Conservation (phyloP, 35 echinoderm and acorn worm species). For the Diadema setosum region DNA sequence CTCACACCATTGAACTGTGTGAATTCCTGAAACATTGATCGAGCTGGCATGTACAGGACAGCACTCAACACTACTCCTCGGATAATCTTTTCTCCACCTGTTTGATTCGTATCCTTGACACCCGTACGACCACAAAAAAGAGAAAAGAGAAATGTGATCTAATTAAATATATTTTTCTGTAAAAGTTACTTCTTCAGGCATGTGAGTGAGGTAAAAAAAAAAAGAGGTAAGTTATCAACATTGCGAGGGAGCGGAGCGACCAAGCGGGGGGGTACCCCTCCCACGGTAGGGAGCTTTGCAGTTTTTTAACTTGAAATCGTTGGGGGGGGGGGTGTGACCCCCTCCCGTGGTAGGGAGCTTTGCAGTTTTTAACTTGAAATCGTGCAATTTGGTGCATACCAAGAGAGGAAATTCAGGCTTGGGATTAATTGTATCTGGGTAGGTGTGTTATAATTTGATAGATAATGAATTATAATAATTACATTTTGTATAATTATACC, state of each 20-base stretch:
- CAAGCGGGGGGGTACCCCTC: too few species aligned
- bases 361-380: too few species aligned
- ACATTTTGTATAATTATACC: too few species aligned
- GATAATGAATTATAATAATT: background rate
- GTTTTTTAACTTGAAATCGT: background rate
- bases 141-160: background rate
- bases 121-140: background rate
- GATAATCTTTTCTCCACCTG: background rate
- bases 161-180: background rate
- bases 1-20: background rate
- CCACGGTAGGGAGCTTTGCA: too few species aligned
- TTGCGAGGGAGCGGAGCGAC: too few species aligned
- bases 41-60: background rate
- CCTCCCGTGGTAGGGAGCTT: too few species aligned
- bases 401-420: background rate
- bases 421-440: background rate
- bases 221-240: background rate
- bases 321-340: too few species aligned
- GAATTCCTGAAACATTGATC: conserved; percentile 16
- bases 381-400: too few species aligned
- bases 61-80: background rate
- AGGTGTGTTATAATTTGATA: background rate
- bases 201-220: too few species aligned
- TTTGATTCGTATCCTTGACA: background rate
- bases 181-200: too few species aligned